A percentile compares a stretch with the other conserved stretches of the same genome.
Conservation (phyloP, 2,888 invertebrate species). For the Ectemnius continuus region DNA sequence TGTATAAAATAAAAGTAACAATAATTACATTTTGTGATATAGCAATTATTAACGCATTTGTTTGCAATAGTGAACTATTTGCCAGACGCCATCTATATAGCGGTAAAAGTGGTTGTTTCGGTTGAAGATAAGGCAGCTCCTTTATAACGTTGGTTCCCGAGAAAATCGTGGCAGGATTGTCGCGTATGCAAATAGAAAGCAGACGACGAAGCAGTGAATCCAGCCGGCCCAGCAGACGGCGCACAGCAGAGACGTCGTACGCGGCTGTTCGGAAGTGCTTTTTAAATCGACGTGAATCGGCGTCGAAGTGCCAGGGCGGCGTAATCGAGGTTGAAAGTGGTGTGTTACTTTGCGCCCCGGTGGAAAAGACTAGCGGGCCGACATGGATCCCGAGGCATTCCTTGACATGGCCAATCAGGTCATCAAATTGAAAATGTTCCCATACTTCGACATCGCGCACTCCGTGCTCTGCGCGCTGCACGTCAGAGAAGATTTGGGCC, state of each 20-base stretch:
- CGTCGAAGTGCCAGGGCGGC: not conserved
- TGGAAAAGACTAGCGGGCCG: constrained; percentile 5
- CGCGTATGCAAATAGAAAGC: constrained; percentile 47
- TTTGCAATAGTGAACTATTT: too few species aligned
- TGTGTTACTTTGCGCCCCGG: not conserved
- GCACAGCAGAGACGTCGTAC: constrained; percentile 61
- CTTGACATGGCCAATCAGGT: constrained; percentile 99
- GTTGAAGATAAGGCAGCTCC: too few species aligned
- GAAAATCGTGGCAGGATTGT: too few species aligned
- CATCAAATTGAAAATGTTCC: constrained; percentile 99
- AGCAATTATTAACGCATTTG: too few species aligned
- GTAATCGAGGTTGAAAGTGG: not conserved
- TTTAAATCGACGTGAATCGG: constrained; percentile 42
- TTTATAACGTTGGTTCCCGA: too few species aligned
- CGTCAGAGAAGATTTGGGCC: constrained; percentile 96
- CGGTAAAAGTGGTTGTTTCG: too few species aligned
- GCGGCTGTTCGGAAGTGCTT: constrained; percentile 60
- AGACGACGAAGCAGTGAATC: constrained; percentile 51
- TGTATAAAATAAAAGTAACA: too few species aligned
- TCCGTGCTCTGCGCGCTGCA: constrained; percentile 95
- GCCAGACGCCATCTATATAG: too few species aligned
- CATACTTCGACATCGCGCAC: constrained; percentile 99
- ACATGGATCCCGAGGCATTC: constrained; percentile 97
- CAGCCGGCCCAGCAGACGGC: constrained; percentile 58
- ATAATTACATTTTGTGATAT: too few species aligned